Evolutionary conservation across 1,140 invertebrate genomes (phyloP).

Genomic region (Apis cerana): DNA sequence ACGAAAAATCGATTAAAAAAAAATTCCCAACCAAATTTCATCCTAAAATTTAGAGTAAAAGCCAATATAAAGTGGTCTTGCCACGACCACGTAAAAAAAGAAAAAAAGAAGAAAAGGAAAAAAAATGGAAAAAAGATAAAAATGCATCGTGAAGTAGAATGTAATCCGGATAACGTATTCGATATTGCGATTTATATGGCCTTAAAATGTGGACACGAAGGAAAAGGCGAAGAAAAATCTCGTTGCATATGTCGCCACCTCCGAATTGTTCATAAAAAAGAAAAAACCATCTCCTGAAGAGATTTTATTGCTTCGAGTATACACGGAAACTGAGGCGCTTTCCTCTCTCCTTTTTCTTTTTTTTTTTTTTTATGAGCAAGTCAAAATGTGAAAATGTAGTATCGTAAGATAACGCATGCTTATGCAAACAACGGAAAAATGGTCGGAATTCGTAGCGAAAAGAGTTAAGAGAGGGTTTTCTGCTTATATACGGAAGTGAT

Average conservation of each 20-base stretch:
- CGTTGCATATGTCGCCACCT: slow-evolving; percentile 4
- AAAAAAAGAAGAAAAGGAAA: not conserved
- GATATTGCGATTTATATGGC: slow-evolving; percentile 8
- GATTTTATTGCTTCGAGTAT: slow-evolving; percentile 23
- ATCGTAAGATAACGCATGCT: slow-evolving; percentile 19
- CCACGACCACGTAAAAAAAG: not conserved
- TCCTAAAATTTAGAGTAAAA: not conserved
- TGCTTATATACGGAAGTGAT: not conserved
- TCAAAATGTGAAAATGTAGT: slow-evolving; percentile 3
- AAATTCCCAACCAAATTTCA: not conserved
- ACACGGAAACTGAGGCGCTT: not conserved
- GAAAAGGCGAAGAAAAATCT: slow-evolving; percentile 7
- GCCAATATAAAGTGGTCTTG: not conserved
- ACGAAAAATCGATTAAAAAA: not conserved
- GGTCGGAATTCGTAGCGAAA: not conserved
- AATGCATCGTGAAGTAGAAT: not conserved
- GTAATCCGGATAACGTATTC: not conserved
- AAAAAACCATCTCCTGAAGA: not conserved
- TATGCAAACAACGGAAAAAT: slow-evolving; percentile 14
- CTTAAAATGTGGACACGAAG: not conserved
- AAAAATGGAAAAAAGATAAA: not conserved
- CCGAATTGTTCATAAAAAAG: slow-evolving; percentile 18
- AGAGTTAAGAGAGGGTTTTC: not conserved
- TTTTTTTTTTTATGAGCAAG: not conserved
- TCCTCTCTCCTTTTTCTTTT: not conserved